These are phyloP conservation scores for Zaprionus africanus DNA, from an alignment of 1,140 invertebrate species.

Conservation along the genomic window DNA sequence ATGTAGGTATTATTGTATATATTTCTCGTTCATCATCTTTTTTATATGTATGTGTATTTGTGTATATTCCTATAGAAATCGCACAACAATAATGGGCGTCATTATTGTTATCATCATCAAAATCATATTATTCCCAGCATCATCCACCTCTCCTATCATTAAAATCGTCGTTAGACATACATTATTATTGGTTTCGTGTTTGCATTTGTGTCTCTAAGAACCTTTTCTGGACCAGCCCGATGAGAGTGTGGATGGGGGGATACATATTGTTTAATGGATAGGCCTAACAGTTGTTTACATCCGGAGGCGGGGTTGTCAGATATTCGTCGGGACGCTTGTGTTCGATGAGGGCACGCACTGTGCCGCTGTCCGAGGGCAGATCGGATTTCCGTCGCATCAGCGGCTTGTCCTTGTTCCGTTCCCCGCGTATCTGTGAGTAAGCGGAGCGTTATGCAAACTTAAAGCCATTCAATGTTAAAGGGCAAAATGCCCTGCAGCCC, in stretches of 20 bases:
- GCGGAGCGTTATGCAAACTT: constrained; percentile 58
- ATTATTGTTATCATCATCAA: constrained; percentile 25
- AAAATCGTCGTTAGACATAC: constrained; percentile 36
- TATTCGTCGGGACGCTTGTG: constrained; percentile 96
- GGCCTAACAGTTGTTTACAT: constrained; percentile 84
- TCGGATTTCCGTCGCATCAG: constrained; percentile 97
- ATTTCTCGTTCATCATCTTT: constrained; percentile 18
- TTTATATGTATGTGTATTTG: constrained; percentile 29
- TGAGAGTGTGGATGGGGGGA: constrained; percentile 1
- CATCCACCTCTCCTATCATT: constrained; percentile 37
- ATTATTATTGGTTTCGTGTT: constrained; percentile 21
- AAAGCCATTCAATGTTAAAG: constrained; percentile 32
- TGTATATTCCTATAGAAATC: constrained; percentile 44
- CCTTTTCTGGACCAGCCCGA: constrained; percentile 48
- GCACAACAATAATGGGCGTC: constrained; percentile 31
- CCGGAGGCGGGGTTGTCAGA: constrained; percentile 90
- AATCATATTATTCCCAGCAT: constrained; percentile 14
- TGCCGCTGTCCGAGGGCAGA: constrained; percentile 95
- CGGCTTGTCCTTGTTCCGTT: constrained; percentile 92
- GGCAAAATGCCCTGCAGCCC: constrained; percentile 9
- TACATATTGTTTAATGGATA: background rate
- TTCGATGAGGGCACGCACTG: constrained; percentile 94
- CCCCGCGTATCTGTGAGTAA: constrained; percentile 73
- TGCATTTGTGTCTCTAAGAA: constrained; percentile 28
- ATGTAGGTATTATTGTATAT: constrained; percentile 29